These are phyloP conservation scores for Odontocolon sp. DNA, from an alignment of 2,888 invertebrate species.

Conservation along the genomic window DNA sequence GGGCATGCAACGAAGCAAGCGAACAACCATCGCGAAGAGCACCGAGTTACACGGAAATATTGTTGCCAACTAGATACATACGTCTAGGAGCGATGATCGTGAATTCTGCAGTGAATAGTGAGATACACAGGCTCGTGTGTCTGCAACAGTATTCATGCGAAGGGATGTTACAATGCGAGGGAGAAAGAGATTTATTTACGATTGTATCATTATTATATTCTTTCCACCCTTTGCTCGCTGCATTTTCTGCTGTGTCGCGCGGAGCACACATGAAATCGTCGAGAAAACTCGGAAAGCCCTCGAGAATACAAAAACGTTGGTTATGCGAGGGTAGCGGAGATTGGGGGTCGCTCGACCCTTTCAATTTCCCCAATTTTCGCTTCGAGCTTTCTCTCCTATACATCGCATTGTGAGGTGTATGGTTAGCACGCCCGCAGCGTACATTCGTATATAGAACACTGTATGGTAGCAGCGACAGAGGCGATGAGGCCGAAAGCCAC, in stretches of 20 bases:
- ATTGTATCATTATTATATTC: not conserved
- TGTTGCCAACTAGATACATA: constrained; percentile 3
- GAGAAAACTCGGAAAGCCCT: too few species aligned
- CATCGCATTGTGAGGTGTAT: not conserved
- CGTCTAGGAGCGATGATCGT: not conserved
- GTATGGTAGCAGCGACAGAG: too few species aligned
- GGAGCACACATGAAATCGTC: too few species aligned
- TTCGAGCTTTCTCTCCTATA: not conserved
- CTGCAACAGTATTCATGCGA: not conserved
- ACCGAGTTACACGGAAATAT: constrained; percentile 22
- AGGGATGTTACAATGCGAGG: not conserved
- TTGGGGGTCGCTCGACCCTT: constrained; percentile 11
- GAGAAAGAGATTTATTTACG: constrained; percentile 16
- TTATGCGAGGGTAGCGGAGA: not conserved
- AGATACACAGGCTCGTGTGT: not conserved
- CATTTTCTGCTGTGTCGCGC: too few species aligned
- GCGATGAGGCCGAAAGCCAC: too few species aligned
- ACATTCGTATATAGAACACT: too few species aligned
- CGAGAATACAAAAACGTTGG: not conserved
- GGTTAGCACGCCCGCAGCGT: too few species aligned
- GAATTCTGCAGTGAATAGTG: constrained; percentile 22
- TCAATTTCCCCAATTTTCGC: constrained; percentile 34
- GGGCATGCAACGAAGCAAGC: not conserved
- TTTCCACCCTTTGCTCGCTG: not conserved
- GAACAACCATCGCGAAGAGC: not conserved